Evolutionary conservation across 2,797 vertebrate genomes (phyloP).

Genomic region (Urocyon cinereoargenteus): DNA sequence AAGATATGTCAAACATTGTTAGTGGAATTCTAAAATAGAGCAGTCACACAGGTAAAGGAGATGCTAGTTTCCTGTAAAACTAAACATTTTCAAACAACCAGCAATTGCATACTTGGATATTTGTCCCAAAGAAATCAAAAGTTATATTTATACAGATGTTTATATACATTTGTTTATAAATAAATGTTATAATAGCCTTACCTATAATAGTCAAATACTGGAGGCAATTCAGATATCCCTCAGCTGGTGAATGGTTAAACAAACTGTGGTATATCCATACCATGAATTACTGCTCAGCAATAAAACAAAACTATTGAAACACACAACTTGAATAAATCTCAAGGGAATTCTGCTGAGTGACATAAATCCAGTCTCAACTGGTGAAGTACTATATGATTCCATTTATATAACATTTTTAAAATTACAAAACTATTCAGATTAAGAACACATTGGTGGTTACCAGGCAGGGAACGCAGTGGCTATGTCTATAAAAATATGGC

Average conservation of each 20-base stretch:
- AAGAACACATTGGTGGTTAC: neutral
- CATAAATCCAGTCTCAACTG: neutral
- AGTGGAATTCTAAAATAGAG: neutral
- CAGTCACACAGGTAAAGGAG: neutral
- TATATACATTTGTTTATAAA: neutral
- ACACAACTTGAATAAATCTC: neutral
- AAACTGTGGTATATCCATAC: neutral
- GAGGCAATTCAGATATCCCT: neutral
- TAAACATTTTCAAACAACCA: neutral
- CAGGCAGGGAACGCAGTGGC: neutral
- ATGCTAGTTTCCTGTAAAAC: neutral
- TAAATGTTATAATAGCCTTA: neutral
- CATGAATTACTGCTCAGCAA: neutral
- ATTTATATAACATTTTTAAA: neutral
- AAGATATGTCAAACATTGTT: neutral
- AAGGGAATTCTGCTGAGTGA: neutral
- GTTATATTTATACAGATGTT: neutral
- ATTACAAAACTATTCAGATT: neutral
- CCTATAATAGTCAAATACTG: neutral
- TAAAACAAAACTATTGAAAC: neutral
- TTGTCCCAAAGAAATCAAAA: neutral
- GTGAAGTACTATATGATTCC: neutral
- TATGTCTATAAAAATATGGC: neutral
- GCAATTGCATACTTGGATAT: neutral
- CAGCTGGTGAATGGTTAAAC: neutral